Percentiles rank a stretch among this genome's conserved stretches.
Conservation (phyloP, 2,888 invertebrate genomes). For the Meandrusa payeni region DNA sequence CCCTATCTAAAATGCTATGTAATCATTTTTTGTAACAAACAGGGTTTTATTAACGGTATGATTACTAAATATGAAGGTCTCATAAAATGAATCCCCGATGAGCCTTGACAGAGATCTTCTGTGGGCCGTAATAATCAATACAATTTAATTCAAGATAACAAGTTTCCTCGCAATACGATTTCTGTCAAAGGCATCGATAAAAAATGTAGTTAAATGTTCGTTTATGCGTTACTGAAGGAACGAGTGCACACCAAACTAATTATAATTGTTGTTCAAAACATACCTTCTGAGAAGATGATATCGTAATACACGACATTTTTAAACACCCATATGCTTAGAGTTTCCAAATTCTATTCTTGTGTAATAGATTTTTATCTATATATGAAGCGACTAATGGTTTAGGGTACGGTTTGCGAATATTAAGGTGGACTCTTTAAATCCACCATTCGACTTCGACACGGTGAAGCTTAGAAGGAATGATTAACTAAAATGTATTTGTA, state of each 20-base stretch:
- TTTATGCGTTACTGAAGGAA: conserved; percentile 33
- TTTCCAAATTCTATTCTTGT: too few relatives aligned
- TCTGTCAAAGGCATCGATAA: conserved; percentile 39
- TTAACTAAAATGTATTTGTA: too few relatives aligned
- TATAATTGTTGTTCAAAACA: conserved; percentile 27
- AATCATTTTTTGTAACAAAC: background rate
- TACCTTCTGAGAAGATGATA: conserved; percentile 18
- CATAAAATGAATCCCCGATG: conserved; percentile 3
- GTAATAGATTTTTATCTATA: too few relatives aligned
- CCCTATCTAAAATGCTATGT: too few relatives aligned
- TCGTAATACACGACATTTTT: conserved; percentile 15
- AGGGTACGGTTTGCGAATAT: too few relatives aligned
- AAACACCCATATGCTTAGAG: too few relatives aligned
- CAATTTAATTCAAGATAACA: conserved; percentile 32
- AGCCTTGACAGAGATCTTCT: conserved; percentile 14
- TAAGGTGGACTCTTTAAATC: too few relatives aligned
- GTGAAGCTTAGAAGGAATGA: too few relatives aligned
- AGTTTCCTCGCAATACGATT: conserved; percentile 33
- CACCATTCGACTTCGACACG: too few relatives aligned
- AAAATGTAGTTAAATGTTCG: conserved; percentile 36
- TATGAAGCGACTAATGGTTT: too few relatives aligned
- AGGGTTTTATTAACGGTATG: background rate
- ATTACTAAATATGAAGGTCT: conserved; percentile 9
- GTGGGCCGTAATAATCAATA: conserved; percentile 28
- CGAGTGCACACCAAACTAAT: conserved; percentile 33